These are phyloP conservation scores for Sus cebifrons DNA, from an alignment of 2,797 vertebrate genomes.

Conservation along the genomic window DNA sequence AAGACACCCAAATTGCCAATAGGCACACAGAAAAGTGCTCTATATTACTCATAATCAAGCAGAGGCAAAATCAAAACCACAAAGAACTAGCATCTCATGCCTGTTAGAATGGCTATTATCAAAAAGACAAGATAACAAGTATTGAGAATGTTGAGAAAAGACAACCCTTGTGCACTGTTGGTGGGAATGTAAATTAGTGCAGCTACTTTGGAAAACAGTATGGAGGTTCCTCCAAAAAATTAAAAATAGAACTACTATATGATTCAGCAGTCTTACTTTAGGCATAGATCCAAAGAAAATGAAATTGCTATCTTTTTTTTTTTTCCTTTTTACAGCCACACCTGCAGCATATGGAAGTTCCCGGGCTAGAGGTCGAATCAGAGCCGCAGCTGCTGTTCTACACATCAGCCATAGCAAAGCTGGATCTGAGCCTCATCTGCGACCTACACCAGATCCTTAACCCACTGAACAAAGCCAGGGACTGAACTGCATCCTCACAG, in stretches of 20 bases:
- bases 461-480: no score
- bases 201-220: not conserved
- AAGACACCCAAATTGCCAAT: not conserved
- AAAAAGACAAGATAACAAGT: not conserved
- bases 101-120: not conserved
- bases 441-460: no score
- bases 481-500: no score
- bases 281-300: not conserved
- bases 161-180: not conserved
- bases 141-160: not conserved
- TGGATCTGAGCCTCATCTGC: no score
- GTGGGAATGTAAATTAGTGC: not conserved
- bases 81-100: not conserved
- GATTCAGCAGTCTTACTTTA: not conserved
- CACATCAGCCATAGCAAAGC: no score
- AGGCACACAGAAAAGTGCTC: not conserved
- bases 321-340: no score
- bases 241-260: not conserved
- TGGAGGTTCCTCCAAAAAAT: not conserved
- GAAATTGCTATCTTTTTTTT: not conserved
- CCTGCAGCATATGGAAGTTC: no score
- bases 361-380: no score
- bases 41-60: not conserved
- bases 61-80: not conserved
- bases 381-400: no score